Evolutionary conservation across 23 tunicate species (phyloP).

Genomic region (Styela plicata): DNA sequence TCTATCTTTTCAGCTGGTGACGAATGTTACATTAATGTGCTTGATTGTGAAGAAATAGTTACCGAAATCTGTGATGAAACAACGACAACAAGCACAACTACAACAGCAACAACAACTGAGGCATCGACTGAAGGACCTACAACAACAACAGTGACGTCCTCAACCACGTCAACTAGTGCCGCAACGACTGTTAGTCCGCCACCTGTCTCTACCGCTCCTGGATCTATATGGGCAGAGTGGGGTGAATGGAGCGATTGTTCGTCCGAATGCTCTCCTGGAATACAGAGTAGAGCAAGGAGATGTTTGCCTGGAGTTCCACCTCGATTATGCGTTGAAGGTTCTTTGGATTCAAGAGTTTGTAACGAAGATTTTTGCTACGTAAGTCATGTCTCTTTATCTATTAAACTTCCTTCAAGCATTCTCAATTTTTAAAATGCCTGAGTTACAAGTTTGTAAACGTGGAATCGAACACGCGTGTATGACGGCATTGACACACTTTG

Average conservation of each 20-base stretch:
- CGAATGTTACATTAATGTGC: not conserved
- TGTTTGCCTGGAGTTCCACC: slow-evolving; percentile 28
- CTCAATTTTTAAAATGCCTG: too few relatives aligned
- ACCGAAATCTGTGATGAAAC: not conserved
- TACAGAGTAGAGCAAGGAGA: slow-evolving; percentile 36
- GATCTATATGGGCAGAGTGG: slow-evolving; percentile 53
- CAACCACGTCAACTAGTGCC: not conserved
- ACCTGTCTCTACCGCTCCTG: not conserved
- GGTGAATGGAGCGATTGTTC: slow-evolving; percentile 67
- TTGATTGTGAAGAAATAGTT: not conserved
- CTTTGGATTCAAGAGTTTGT: slow-evolving; percentile 19
- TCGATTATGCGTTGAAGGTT: slow-evolving; percentile 4
- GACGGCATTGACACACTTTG: too few relatives aligned
- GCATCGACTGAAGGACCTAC: not conserved
- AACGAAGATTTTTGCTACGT: slow-evolving; percentile 21
- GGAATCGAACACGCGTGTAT: too few relatives aligned
- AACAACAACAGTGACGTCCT: not conserved
- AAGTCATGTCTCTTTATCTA: not conserved
- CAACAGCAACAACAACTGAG: not conserved
- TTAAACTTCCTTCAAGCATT: too few relatives aligned
- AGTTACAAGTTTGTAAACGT: not conserved
- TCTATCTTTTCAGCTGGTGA: not conserved
- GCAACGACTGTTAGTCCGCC: not conserved
- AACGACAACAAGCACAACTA: not conserved
- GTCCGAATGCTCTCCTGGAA: slow-evolving; percentile 44